phyloP scores from a whole-genome alignment of 2,113 vertebrate species.

The Solea solea region DNA sequence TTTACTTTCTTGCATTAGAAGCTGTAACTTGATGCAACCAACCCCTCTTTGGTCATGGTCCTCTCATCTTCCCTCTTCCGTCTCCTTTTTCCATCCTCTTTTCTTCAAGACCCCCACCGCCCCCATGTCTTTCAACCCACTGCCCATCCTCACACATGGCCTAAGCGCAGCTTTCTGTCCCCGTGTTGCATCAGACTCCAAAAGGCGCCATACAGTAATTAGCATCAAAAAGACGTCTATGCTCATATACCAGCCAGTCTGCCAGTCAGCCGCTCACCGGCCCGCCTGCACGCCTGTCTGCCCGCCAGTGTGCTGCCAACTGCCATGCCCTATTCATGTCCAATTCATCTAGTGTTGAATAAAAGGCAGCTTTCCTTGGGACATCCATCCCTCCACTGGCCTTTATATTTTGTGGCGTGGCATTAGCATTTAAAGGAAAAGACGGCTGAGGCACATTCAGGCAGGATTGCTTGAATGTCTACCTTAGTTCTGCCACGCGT shows the following conservation, averaged over 20 bases:
- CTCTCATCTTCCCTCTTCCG: constrained; percentile 12
- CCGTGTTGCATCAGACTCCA: constrained; percentile 60
- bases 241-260: constrained; percentile 64
- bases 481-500: constrained; percentile 52
- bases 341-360: constrained; percentile 70
- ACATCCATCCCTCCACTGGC: constrained; percentile 65
- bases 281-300: constrained; percentile 38
- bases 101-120: background rate
- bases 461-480: constrained; percentile 56
- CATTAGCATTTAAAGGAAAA: constrained; percentile 66
- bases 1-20: constrained; percentile 71
- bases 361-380: constrained; percentile 66
- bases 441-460: constrained; percentile 63
- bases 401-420: constrained; percentile 52
- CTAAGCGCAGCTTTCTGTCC: constrained; percentile 54
- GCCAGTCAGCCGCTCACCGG: constrained; percentile 45
- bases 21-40: constrained; percentile 55
- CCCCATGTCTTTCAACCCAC: background rate
- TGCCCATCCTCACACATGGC: constrained; percentile 1
- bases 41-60: constrained; percentile 43
- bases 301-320: constrained; percentile 63
- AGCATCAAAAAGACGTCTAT: constrained; percentile 66
- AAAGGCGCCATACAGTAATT: constrained; percentile 68
- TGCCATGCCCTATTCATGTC: constrained; percentile 71
- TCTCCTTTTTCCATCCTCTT: background rate